These are phyloP conservation scores for Harpagifer antarcticus DNA, from an alignment of 2,797 vertebrate genomes.

Conservation along the genomic window DNA sequence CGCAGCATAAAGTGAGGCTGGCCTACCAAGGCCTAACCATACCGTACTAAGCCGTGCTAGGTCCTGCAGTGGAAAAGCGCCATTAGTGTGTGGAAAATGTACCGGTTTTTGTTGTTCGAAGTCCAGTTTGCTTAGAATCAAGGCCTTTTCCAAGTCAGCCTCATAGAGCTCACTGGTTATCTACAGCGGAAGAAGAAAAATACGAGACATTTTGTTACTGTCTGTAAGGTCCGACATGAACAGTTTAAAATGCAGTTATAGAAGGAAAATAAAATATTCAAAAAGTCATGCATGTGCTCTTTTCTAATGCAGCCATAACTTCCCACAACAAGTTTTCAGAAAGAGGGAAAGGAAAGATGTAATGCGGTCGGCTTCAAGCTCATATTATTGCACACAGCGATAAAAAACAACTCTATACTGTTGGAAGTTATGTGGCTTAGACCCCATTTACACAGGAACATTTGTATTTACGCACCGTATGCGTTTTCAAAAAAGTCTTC, in stretches of 20 bases:
- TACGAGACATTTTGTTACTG: background rate
- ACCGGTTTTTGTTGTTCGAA: constrained; percentile 93
- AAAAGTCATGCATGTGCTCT: background rate
- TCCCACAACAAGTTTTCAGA: background rate
- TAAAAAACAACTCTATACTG: background rate
- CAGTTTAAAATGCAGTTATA: background rate
- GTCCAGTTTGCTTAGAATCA: constrained; percentile 94
- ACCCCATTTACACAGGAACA: too few relatives aligned
- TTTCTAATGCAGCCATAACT: background rate
- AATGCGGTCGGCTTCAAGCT: background rate
- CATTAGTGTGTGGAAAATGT: constrained; percentile 22
- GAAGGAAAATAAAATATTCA: background rate
- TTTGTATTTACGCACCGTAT: too few relatives aligned
- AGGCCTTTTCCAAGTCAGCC: constrained; percentile 95
- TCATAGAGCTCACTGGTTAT: constrained; percentile 94
- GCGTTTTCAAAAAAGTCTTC: too few relatives aligned
- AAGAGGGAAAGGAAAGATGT: background rate
- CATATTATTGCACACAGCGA: background rate
- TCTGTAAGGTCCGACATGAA: background rate
- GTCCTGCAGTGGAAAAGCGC: too few relatives aligned
- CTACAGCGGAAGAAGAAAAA: constrained; percentile 71
- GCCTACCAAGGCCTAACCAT: too few relatives aligned
- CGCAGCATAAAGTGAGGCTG: too few relatives aligned
- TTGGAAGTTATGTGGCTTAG: background rate
- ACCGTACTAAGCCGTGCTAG: too few relatives aligned